These are phyloP conservation scores for Gouania willdenowi DNA, from an alignment of 2,797 vertebrate genomes.

Conservation along the genomic window DNA sequence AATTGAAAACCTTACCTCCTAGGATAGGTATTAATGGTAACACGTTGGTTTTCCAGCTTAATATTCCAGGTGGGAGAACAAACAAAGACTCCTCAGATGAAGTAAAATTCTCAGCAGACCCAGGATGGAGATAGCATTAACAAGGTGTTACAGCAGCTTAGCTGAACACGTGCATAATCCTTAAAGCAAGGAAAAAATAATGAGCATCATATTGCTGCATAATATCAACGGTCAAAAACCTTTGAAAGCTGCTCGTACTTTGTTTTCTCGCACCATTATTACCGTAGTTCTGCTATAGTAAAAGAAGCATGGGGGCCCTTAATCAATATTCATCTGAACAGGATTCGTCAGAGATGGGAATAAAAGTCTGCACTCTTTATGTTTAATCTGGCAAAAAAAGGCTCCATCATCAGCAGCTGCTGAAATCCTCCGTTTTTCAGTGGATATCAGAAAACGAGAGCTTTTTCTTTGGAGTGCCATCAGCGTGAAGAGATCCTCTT, in stretches of 20 bases:
- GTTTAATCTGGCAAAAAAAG: no score
- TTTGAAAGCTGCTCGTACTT: conserved; percentile 1
- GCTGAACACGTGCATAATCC: conserved; percentile 37
- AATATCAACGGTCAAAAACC: conserved; percentile 18
- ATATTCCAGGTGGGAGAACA: not conserved
- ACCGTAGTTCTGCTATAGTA: conserved; percentile 11
- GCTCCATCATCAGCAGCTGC: no score
- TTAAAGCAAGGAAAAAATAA: conserved; percentile 26
- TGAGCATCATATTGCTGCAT: conserved; percentile 20
- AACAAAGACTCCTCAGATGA: conserved; percentile 6
- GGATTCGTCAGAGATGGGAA: no score
- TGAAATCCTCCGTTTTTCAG: no score
- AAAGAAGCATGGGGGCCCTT: not conserved
- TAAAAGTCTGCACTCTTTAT: no score
- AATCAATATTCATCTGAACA: conserved; percentile 16
- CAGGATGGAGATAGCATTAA: not conserved
- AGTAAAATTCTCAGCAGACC: conserved; percentile 32
- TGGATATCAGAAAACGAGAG: no score
- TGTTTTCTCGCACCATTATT: conserved; percentile 8
- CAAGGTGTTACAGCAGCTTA: conserved; percentile 27
- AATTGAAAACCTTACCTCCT: no score
- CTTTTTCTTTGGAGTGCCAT: no score
- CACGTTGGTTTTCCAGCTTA: no score
- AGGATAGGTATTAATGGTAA: no score
- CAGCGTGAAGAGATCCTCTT: no score